Base-by-base conservation (phyloP, 2,888 invertebrate genomes). In the Melieria omissa region DNA sequence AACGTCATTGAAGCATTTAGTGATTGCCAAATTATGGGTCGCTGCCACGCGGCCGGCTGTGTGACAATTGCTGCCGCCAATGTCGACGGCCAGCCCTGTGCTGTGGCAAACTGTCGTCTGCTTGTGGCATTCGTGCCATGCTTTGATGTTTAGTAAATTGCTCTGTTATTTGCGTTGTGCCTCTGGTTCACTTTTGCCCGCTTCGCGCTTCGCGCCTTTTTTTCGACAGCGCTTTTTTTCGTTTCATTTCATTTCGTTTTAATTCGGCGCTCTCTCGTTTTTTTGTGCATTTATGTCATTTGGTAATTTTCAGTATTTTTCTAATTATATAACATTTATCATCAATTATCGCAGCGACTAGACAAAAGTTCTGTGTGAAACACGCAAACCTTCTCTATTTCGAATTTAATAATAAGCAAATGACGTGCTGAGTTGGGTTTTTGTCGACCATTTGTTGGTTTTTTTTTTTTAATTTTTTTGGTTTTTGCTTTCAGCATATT, bases 251-350 rank as follows among this genome's bases (percentile, higher is more conserved):
- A 29, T 29, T 29, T 29, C 29, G 29, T 29, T 9, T n/a, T 55
- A n/a, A n/a, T 9, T 55, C 8, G 1, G 10, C 55, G 9, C 16
- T 55, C 29, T 29, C 55, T 29, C n/a, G 5, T 14, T 9, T 55
- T 14, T 14, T n/a, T 29, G 55, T 16, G 16, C 14, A 55, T 49
- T 58, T 41, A 45, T 54, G 12, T 29, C 52, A 8, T 62, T 63
- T 69, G 46, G 45, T 62, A 69, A 69, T 69, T 69, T 69, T 69
- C 77, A 75, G 77, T 76, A 78, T 81, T 81, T 80, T 80, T 82
- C 83, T 83, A 84, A 84, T 84, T 84, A 82, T 81, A 83, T 78
- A 82, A 84, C 84, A 84, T 84, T 84, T 84, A 84, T 84, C 85
- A 84, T 82, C 84, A 84, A 84, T 84, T 84, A 84, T 84, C 82